Evolutionary conservation across 2,797 vertebrate genomes (phyloP).

Genomic region (Coregonus sp.): DNA sequence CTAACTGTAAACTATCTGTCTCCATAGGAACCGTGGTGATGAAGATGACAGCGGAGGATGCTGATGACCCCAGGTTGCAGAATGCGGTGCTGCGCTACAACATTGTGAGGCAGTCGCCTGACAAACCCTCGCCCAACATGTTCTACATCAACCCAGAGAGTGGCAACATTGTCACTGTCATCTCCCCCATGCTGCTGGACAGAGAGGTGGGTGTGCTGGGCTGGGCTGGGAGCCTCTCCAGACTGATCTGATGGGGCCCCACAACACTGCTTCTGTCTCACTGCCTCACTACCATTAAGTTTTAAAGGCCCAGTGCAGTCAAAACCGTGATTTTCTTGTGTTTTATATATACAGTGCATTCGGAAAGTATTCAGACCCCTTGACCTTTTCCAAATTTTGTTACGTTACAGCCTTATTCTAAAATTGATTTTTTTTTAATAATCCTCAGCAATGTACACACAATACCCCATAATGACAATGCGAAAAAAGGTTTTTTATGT

Average conservation of each 20-base stretch:
- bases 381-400: no score
- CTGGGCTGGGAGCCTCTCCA: not conserved
- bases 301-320: no score
- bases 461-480: no score
- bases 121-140: conserved; percentile 95
- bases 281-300: no score
- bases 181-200: conserved; percentile 86
- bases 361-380: no score
- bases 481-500: no score
- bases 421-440: no score
- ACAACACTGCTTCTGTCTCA: no score
- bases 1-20: not conserved
- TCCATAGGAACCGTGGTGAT: conserved; percentile 90
- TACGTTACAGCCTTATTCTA: no score
- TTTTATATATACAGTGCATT: no score
- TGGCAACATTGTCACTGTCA: conserved; percentile 94
- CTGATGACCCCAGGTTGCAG: conserved; percentile 88
- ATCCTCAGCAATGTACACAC: no score
- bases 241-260: not conserved
- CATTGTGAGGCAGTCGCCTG: conserved; percentile 90
- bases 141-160: conserved; percentile 96
- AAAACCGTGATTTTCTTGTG: no score
- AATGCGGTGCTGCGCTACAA: conserved; percentile 93
- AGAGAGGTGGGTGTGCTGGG: conserved; percentile 81
- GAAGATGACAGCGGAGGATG: conserved; percentile 91